A percentile compares a stretch with the other conserved stretches of the same genome.
Evolutionary conservation across 2,113 vertebrate species (phyloP).

Genomic region (Anhinga anhinga): DNA sequence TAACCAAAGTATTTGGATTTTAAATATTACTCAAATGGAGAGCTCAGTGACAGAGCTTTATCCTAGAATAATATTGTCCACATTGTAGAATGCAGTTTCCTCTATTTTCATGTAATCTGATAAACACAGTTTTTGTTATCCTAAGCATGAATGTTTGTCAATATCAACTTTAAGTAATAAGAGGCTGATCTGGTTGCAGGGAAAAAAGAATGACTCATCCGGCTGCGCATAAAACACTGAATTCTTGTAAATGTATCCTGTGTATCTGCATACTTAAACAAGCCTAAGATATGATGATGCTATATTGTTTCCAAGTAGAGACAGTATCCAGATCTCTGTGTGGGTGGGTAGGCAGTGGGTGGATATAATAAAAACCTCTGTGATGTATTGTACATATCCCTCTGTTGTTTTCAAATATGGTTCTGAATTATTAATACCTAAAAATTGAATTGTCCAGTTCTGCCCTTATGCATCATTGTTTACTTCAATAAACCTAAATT

Average conservation of each 20-base stretch:
- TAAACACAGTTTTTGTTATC: constrained; percentile 26
- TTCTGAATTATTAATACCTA: constrained; percentile 61
- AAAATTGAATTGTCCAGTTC: constrained; percentile 50
- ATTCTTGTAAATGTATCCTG: constrained; percentile 18
- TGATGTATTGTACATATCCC: constrained; percentile 31
- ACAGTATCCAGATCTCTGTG: constrained; percentile 4
- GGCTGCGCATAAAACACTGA: not conserved
- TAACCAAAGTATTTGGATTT: not conserved
- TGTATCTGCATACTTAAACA: constrained; percentile 1
- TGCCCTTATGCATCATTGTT: constrained; percentile 38
- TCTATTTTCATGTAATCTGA: not conserved
- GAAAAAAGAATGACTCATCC: not conserved
- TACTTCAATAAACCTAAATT: constrained; percentile 51
- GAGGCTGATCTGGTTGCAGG: not conserved
- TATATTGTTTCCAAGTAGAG: constrained; percentile 49
- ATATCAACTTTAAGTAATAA: constrained; percentile 23
- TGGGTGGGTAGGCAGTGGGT: constrained; percentile 36
- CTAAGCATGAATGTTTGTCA: constrained; percentile 15
- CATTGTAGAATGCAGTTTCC: not conserved
- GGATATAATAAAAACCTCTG: constrained; percentile 45
- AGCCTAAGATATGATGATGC: not conserved
- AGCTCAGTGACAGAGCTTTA: not conserved
- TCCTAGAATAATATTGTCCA: not conserved
- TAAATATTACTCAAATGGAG: not conserved
- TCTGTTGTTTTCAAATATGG: constrained; percentile 45